Conservation (phyloP, 2,888 invertebrate genomes). For the Brachyptera risi region DNA sequence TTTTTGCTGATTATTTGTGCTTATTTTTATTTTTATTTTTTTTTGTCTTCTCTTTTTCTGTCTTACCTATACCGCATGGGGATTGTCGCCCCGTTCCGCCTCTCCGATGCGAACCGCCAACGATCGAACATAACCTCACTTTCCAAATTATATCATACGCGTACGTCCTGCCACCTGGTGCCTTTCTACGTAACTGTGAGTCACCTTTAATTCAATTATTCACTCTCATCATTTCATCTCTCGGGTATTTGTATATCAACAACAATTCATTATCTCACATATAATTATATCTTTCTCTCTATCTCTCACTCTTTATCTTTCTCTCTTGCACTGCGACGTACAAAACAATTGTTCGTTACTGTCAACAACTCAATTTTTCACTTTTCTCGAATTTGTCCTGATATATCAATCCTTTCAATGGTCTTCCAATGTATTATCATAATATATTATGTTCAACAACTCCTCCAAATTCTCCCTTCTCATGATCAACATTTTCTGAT, state of each 20-base stretch:
- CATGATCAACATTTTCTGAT: too few species aligned
- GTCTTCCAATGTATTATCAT: too few species aligned
- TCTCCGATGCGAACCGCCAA: conserved; percentile 10
- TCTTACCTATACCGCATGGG: conserved; percentile 44
- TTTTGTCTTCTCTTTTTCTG: conserved; percentile 53
- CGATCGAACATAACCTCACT: not conserved
- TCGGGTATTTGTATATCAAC: not conserved
- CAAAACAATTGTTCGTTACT: too few species aligned
- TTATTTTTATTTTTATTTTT: conserved; percentile 47
- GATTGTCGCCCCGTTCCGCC: too few species aligned
- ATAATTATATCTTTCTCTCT: not conserved
- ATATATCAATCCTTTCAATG: too few species aligned
- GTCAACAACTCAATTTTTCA: not conserved
- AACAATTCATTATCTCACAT: too few species aligned
- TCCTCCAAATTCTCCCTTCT: too few species aligned
- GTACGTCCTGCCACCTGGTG: not conserved
- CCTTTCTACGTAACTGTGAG: conserved; percentile 27
- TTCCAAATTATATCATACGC: not conserved
- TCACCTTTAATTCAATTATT: conserved; percentile 22
- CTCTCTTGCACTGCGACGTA: not conserved
- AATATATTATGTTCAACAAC: too few species aligned
- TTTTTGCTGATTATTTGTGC: conserved; percentile 29
- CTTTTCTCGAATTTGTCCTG: not conserved
- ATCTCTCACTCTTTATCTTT: not conserved
- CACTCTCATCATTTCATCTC: conserved; percentile 13